phyloP scores from a whole-genome alignment of 2,113 vertebrate species.

The Pelecanus crispus region DNA sequence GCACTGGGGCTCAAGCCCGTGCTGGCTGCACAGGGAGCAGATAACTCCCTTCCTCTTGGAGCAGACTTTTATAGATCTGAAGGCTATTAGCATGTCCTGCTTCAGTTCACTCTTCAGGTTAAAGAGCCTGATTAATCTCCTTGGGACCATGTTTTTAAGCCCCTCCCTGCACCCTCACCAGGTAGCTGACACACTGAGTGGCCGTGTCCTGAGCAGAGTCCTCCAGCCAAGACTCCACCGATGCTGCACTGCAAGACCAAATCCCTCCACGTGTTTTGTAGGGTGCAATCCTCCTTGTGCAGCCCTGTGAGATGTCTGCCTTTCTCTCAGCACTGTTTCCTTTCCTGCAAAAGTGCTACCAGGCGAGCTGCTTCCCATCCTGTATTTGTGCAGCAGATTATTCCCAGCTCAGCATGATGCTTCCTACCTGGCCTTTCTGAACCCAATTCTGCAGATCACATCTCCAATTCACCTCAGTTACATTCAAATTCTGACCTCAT shows the following conservation, averaged over 20 bases:
- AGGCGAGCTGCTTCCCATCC: not conserved
- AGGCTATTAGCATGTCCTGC: not conserved
- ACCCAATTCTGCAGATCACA: not conserved
- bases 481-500: not conserved
- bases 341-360: not conserved
- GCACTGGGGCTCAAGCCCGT: fast-evolving
- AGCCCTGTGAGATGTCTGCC: not conserved
- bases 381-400: not conserved
- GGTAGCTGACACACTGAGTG: not conserved
- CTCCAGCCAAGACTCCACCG: not conserved
- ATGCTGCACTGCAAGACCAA: not conserved
- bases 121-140: not conserved
- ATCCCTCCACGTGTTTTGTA: not conserved
- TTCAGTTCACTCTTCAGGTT: not conserved
- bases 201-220: not conserved
- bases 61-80: not conserved
- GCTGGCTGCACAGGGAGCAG: not conserved
- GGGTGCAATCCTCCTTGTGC: not conserved
- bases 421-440: not conserved
- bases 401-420: not conserved
- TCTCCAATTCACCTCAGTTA: not conserved
- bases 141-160: not conserved
- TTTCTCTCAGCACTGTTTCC: not conserved
- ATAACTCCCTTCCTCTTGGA: not conserved
- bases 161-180: not conserved